Conservation (phyloP, 2,888 invertebrate species). For the Chloroclysta siterata region DNA sequence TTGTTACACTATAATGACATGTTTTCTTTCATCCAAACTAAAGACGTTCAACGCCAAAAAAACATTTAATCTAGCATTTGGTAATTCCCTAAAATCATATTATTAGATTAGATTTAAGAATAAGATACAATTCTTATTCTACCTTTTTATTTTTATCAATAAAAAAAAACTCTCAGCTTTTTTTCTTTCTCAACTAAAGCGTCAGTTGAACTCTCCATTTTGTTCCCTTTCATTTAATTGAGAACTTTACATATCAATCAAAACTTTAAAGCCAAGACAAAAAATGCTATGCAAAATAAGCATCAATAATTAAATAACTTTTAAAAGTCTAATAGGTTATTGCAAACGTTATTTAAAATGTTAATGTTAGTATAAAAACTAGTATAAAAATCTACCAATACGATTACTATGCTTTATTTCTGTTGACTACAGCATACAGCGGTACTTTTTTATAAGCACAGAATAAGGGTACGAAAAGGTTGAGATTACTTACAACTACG, state of each 20-base stretch:
- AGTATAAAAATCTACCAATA: constrained; percentile 6
- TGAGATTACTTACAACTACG: neutral
- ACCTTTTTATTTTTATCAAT: no score
- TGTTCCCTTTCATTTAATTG: neutral
- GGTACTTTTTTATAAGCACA: no score
- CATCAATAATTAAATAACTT: neutral
- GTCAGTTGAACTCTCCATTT: neutral
- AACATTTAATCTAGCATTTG: constrained; percentile 33
- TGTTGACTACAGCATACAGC: neutral
- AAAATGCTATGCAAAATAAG: neutral
- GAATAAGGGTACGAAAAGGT: neutral
- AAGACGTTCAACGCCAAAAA: constrained; percentile 31
- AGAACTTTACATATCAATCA: neutral
- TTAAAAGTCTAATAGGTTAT: neutral
- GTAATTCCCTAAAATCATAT: constrained; percentile 29
- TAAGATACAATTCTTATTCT: no score
- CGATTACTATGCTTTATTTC: neutral
- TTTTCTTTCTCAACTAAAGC: neutral
- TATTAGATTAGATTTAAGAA: no score
- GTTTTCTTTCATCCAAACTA: constrained; percentile 21
- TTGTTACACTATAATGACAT: constrained; percentile 12
- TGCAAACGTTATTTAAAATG: neutral
- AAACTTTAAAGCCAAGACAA: neutral
- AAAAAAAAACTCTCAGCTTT: neutral
- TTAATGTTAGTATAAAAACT: neutral